These are phyloP conservation scores for Serilophus lunatus DNA, from an alignment of 2,113 vertebrate species.

Conservation along the genomic window DNA sequence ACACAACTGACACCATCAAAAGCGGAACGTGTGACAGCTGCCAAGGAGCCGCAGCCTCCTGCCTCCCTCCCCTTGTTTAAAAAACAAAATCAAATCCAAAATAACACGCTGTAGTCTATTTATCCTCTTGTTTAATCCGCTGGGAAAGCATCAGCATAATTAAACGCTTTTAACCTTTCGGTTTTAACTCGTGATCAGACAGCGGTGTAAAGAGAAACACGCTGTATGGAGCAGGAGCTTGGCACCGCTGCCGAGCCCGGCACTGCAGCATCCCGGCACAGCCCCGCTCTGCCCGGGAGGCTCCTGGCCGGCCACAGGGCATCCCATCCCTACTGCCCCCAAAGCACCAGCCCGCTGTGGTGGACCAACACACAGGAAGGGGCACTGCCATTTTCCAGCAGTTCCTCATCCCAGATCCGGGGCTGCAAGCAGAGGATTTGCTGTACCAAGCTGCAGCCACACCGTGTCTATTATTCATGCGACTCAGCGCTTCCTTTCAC, in stretches of 20 bases:
- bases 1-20: slow-evolving; percentile 60
- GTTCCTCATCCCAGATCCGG: background rate
- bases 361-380: rapidly evolving
- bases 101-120: slow-evolving; percentile 58
- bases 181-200: background rate
- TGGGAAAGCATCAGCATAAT: slow-evolving; percentile 57
- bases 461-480: background rate
- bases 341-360: rapidly evolving
- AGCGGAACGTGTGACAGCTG: slow-evolving; percentile 43
- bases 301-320: background rate
- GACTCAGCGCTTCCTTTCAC: background rate
- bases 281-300: background rate
- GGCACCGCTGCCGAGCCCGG: rapidly evolving
- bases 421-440: background rate
- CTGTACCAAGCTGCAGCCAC: rapidly evolving
- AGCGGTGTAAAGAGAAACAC: background rate
- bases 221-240: background rate
- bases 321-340: rapidly evolving
- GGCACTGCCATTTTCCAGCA: rapidly evolving
- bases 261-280: background rate
- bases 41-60: slow-evolving; percentile 47
- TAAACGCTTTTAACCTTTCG: slow-evolving; percentile 49
- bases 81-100: slow-evolving; percentile 56
- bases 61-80: slow-evolving; percentile 21
- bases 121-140: slow-evolving; percentile 54